Conservation (phyloP, 2,113 vertebrate genomes). For the Notothenia coriiceps region DNA sequence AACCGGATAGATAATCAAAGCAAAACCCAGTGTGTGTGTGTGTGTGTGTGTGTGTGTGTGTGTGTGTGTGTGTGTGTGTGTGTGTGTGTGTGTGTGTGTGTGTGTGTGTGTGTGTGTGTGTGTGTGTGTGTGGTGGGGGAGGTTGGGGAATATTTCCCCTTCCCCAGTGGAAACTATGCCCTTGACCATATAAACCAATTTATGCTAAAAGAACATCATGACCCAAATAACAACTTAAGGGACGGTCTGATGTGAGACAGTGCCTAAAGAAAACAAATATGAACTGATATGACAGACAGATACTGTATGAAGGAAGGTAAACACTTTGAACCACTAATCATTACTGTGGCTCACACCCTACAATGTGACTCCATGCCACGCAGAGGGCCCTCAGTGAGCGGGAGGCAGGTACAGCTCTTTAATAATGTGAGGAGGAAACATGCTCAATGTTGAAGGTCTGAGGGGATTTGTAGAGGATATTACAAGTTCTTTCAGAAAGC, state of each 20-base stretch:
- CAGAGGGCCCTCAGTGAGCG: constrained; percentile 15
- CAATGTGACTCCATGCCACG: constrained; percentile 34
- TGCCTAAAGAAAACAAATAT: constrained; percentile 18
- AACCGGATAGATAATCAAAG: no score
- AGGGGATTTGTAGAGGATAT: constrained; percentile 70
- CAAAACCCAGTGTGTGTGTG: no score
- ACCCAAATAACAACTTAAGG: constrained; percentile 5
- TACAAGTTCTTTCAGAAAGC: constrained; percentile 44
- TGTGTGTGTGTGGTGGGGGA: no score
- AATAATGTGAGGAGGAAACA: constrained; percentile 42
- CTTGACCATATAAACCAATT: not conserved
- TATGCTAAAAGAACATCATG: not conserved
- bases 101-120: not conserved
- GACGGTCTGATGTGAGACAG: not conserved
- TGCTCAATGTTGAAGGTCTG: constrained; percentile 53
- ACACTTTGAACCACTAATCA: constrained; percentile 34
- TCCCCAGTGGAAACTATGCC: not conserved
- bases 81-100: no score
- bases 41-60: no score
- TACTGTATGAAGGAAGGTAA: not conserved
- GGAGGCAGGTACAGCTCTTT: constrained; percentile 42
- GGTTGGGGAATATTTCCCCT: not conserved
- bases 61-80: no score
- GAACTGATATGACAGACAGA: constrained; percentile 5
- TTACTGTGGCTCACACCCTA: constrained; percentile 35